These are phyloP conservation scores for Amphipyra tragopoginis DNA, from an alignment of 2,888 invertebrate species.

Conservation along the genomic window DNA sequence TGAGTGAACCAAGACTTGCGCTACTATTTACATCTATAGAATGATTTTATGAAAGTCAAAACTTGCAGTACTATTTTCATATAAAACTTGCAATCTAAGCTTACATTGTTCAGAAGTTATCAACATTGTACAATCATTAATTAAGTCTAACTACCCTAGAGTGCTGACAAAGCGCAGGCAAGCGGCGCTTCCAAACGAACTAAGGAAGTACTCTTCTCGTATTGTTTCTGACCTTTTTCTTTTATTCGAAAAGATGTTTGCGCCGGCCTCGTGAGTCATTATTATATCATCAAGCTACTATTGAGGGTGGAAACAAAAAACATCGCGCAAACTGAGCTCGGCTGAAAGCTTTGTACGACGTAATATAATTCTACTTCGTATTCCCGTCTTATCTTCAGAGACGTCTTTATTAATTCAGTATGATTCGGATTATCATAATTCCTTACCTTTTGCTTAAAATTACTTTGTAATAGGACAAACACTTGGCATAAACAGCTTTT, in stretches of 20 bases:
- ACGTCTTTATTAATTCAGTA: slow-evolving; percentile 67
- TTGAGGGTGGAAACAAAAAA: slow-evolving; percentile 50
- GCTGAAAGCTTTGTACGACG: slow-evolving; percentile 51
- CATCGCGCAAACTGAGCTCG: slow-evolving; percentile 27
- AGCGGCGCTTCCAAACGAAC: slow-evolving; percentile 30
- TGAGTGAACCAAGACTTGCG: slow-evolving; percentile 38
- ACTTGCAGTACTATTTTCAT: slow-evolving; percentile 24
- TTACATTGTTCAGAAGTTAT: slow-evolving; percentile 45
- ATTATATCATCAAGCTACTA: slow-evolving; percentile 57
- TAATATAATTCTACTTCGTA: slow-evolving; percentile 55
- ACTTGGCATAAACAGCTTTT: slow-evolving; percentile 61
- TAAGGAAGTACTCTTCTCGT: slow-evolving; percentile 33
- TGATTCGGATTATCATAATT: slow-evolving; percentile 68
- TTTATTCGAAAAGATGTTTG: slow-evolving; percentile 47
- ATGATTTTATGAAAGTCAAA: slow-evolving; percentile 21
- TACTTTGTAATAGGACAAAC: slow-evolving; percentile 64
- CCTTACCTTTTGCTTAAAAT: slow-evolving; percentile 64
- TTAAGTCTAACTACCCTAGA: slow-evolving; percentile 45
- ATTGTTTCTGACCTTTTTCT: slow-evolving; percentile 51
- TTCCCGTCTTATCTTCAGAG: slow-evolving; percentile 49
- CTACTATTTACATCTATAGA: slow-evolving; percentile 15
- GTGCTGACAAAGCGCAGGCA: slow-evolving; percentile 46
- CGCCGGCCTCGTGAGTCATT: slow-evolving; percentile 53
- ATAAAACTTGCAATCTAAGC: slow-evolving; percentile 19
- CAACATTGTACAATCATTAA: slow-evolving; percentile 46